Percentiles rank a stretch among this genome's conserved stretches.
These are phyloP conservation scores for Harpagoxenus sublaevis DNA, from an alignment of 2,888 invertebrate genomes.

Conservation along the genomic window DNA sequence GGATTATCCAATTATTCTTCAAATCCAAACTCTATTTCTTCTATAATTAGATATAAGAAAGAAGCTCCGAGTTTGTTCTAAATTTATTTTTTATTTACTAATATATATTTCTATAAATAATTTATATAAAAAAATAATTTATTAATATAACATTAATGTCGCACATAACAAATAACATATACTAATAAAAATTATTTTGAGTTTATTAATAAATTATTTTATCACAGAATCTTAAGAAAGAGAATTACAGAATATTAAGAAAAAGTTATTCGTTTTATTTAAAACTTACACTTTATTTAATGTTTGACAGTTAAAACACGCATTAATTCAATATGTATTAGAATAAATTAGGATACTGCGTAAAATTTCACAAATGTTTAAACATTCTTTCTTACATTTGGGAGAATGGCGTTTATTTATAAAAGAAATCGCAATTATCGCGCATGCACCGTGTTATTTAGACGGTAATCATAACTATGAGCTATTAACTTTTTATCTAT, in stretches of 20 bases:
- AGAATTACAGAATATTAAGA: not conserved
- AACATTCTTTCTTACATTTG: not conserved
- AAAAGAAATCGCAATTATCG: not conserved
- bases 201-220: conserved; percentile 20
- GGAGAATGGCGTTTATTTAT: not conserved
- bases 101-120: not conserved
- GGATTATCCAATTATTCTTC: not conserved
- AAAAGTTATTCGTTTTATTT: not conserved
- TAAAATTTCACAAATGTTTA: conserved; percentile 2
- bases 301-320: not conserved
- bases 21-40: not conserved
- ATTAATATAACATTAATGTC: conserved; percentile 10
- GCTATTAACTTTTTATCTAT: not conserved
- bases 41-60: conserved; percentile 1
- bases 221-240: not conserved
- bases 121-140: not conserved
- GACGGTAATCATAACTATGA: not conserved
- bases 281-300: not conserved
- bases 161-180: not conserved
- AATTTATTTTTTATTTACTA: conserved; percentile 6
- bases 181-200: not conserved
- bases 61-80: not conserved
- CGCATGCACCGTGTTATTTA: not conserved
- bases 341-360: not conserved
- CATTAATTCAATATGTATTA: conserved; percentile 8